Evolutionary conservation across 2,888 invertebrate genomes (phyloP), one percentile per base, ranked within the genome.

Genomic region (Ditula angustiorana): DNA sequence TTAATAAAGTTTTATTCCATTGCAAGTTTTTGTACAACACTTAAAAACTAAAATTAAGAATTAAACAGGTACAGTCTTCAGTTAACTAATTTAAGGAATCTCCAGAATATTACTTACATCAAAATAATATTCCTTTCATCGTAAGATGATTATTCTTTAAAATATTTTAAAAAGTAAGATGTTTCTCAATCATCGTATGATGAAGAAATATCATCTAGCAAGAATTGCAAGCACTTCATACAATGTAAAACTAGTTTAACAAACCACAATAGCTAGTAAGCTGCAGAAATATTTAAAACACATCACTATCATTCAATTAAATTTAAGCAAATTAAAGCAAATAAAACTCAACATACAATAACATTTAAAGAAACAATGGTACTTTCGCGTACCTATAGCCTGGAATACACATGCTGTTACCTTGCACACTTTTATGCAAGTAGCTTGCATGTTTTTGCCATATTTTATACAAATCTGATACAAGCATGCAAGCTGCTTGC

Each of bases 1-100:
- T 73, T 76, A 69, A 71, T 74, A 78, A 77, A 74, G 71, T 85
- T 84, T 83, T 81, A 82, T 81, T 82, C 69, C 75, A 79, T 78
- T 71, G 74, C 73, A 82, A 81, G 77, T 78, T 83, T 86, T 90
- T 91, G 90, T 90, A 90, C 90, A 88, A 86, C 79, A 83, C 87
- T 87, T 88, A 87, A 70, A 66, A 76, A 76, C 80, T 82, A 84
- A 37, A 50, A 61, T 23, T 50, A 46, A 66, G 44, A 44, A 58
- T 44, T 58, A 19, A 58, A 37, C 44, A 63, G 50, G 63, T 63
- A 63, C 63, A 63, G 63, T 63, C 57, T 57, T 61, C 10, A 41
- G n/a, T 30, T 33, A 56, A 33, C 11, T 13, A 30, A 35, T 21
- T 11, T n/a, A 26, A 10, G 47, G 35, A 28, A 46, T 13, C 28